These are phyloP conservation scores for Crotophaga sulcirostris DNA, from an alignment of 2,113 vertebrate species.

Conservation along the genomic window DNA sequence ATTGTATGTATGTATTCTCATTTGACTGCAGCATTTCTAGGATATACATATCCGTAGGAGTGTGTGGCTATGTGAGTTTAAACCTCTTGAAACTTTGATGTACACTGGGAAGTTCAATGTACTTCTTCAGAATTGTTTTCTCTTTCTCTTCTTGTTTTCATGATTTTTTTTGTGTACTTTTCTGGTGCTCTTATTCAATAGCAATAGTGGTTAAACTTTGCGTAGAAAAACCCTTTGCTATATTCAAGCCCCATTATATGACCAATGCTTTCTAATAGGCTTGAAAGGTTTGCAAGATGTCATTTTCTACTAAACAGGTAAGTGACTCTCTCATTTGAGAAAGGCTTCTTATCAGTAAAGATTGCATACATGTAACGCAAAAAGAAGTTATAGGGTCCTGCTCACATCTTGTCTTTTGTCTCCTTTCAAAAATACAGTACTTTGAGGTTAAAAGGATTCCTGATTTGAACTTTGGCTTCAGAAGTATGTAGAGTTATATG, in stretches of 20 bases:
- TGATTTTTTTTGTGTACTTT: neutral
- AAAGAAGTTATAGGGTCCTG: neutral
- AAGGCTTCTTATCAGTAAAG: neutral
- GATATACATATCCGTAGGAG: accelerated
- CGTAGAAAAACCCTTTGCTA: neutral
- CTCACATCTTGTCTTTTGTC: neutral
- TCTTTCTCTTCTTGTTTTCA: neutral
- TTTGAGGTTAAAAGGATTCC: neutral
- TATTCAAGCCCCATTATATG: neutral
- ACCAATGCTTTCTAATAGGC: neutral
- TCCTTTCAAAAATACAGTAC: neutral
- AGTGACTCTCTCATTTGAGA: neutral
- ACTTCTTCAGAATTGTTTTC: neutral
- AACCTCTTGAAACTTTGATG: neutral
- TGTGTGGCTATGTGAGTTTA: neutral
- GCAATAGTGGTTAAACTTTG: neutral
- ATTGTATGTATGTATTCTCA: neutral
- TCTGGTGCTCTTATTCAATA: neutral
- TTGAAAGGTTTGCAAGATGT: neutral
- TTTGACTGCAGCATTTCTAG: neutral
- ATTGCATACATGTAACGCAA: neutral
- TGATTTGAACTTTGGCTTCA: neutral
- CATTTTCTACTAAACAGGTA: neutral
- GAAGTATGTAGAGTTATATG: neutral
- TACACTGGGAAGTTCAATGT: neutral